Evolutionary conservation across 2,888 invertebrate genomes (phyloP).

Genomic region (Phortica magna): DNA sequence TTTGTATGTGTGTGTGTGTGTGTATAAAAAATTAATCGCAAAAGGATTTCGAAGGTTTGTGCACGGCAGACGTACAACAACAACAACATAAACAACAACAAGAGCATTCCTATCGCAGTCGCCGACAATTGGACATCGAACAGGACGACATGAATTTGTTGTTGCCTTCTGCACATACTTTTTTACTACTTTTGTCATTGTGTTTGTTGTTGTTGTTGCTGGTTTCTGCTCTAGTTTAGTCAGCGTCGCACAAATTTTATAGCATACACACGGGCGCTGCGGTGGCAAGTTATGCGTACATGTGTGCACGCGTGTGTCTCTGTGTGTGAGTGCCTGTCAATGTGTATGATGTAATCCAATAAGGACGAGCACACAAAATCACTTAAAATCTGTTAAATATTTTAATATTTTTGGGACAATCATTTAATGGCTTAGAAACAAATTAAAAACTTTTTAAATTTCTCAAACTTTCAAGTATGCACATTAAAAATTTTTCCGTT

Average conservation of each 20-base stretch:
- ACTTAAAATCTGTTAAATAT: slow-evolving; percentile 70
- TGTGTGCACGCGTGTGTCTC: slow-evolving; percentile 46
- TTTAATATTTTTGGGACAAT: slow-evolving; percentile 60
- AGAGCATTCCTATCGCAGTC: neutral
- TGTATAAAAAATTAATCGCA: slow-evolving; percentile 57
- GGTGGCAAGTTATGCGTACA: slow-evolving; percentile 56
- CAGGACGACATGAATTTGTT: neutral
- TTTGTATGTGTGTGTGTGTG: neutral
- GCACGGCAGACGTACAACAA: neutral
- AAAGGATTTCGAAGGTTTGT: slow-evolving; percentile 7
- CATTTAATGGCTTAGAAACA: slow-evolving; percentile 66
- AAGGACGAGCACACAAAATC: slow-evolving; percentile 48
- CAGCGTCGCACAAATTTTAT: slow-evolving; percentile 22
- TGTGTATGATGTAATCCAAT: slow-evolving; percentile 26
- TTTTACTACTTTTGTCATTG: neutral
- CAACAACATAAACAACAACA: neutral
- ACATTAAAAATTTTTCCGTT: slow-evolving; percentile 40
- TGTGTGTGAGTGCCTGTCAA: slow-evolving; percentile 8
- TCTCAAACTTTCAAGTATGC: slow-evolving; percentile 56
- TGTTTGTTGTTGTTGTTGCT: neutral
- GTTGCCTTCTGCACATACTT: neutral
- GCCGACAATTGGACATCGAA: neutral
- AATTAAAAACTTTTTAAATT: slow-evolving; percentile 66
- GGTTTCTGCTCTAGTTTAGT: neutral
- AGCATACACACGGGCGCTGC: slow-evolving; percentile 21